Conservation (phyloP, 2,888 invertebrate genomes). For the Trimorus sp. region DNA sequence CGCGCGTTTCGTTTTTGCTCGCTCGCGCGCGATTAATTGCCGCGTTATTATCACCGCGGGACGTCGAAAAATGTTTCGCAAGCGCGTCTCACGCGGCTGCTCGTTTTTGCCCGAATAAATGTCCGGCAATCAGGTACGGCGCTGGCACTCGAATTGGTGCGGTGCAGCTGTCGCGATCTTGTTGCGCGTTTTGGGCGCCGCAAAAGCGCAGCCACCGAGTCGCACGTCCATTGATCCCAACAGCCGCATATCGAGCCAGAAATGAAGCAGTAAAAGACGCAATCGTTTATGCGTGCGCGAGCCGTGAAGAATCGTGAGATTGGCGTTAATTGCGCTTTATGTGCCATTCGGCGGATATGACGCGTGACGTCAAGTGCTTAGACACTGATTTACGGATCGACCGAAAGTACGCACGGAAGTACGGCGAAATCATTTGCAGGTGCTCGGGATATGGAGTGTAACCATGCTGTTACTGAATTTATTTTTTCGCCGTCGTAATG, state of each 20-base stretch:
- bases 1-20: too few relatives aligned
- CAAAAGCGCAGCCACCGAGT: not conserved
- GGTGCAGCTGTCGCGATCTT: constrained; percentile 66
- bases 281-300: constrained; percentile 46
- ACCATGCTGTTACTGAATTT: constrained; percentile 21
- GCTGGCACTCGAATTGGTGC: constrained; percentile 66
- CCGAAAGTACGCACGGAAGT: constrained; percentile 34
- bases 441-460: constrained; percentile 43
- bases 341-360: constrained; percentile 68
- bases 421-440: constrained; percentile 48
- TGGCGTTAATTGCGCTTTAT: constrained; percentile 72
- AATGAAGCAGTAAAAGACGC: constrained; percentile 46
- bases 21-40: constrained; percentile 37
- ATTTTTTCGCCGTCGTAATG: constrained; percentile 7
- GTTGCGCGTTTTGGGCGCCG: constrained; percentile 46
- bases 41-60: constrained; percentile 73
- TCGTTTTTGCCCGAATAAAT: constrained; percentile 65
- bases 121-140: constrained; percentile 71
- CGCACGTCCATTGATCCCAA: constrained; percentile 39
- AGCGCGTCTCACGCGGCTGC: constrained; percentile 1
- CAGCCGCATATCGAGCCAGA: constrained; percentile 35
- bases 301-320: constrained; percentile 68
- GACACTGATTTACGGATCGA: constrained; percentile 64
- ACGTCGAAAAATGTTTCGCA: constrained; percentile 64
- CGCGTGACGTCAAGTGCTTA: constrained; percentile 59